Evolutionary conservation across 2,113 vertebrate genomes (phyloP).

Genomic region (Mystacornis crossleyi): DNA sequence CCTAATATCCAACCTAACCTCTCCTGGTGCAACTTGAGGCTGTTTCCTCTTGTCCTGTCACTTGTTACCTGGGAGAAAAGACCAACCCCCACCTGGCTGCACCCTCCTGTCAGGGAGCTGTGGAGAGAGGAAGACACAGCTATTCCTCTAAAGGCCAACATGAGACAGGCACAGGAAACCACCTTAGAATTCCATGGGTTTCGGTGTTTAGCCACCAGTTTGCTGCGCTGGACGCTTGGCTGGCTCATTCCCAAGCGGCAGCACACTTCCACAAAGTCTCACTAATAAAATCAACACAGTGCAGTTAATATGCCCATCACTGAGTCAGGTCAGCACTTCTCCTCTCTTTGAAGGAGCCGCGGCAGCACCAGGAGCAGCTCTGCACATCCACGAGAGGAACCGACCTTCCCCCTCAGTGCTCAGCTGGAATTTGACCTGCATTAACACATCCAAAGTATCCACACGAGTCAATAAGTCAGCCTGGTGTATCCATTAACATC

Average conservation of each 20-base stretch:
- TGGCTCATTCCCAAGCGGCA: not conserved
- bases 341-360: not conserved
- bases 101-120: not conserved
- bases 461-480: conserved; percentile 34
- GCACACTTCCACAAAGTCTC: not conserved
- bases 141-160: not conserved
- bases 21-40: not conserved
- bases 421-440: conserved; percentile 23
- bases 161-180: accelerated
- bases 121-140: not conserved
- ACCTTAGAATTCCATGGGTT: not conserved
- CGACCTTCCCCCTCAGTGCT: not conserved
- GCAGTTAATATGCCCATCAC: not conserved
- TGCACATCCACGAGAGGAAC: not conserved
- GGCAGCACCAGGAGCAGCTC: not conserved
- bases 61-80: not conserved
- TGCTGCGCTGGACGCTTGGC: not conserved
- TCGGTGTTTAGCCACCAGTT: not conserved
- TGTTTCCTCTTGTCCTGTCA: not conserved
- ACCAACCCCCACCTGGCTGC: not conserved
- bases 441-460: not conserved
- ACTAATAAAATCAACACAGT: not conserved
- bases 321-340: not conserved
- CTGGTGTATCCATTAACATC: not conserved
- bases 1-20: not conserved